Evolutionary conservation across 2,797 vertebrate species (phyloP).

Genomic region (Lepus oiostolus): DNA sequence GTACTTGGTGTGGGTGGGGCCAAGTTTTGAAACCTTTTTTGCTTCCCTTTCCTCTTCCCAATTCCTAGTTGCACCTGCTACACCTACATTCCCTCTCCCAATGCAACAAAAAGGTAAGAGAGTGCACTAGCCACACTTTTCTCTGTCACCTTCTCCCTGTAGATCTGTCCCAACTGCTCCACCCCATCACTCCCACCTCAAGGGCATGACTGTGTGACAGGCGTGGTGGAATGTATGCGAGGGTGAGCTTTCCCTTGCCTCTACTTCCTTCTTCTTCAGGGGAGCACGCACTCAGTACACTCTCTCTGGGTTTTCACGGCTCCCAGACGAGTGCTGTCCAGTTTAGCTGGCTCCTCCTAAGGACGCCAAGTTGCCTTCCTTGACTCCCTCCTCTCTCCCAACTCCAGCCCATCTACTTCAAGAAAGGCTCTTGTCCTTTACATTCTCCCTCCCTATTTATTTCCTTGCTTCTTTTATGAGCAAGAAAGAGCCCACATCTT

Average conservation of each 20-base stretch:
- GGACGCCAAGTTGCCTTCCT: neutral
- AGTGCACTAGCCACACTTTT: neutral
- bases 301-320: neutral
- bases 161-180: neutral
- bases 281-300: neutral
- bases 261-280: neutral
- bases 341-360: neutral
- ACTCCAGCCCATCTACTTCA: neutral
- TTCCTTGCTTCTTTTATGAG: neutral
- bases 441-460: neutral
- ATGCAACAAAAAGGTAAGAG: neutral
- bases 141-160: neutral
- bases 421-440: neutral
- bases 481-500: neutral
- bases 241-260: neutral
- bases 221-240: neutral
- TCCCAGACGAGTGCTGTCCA: neutral
- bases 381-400: neutral
- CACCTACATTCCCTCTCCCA: neutral
- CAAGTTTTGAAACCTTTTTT: neutral
- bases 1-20: neutral
- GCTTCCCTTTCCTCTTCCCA: neutral
- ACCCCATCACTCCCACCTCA: neutral
- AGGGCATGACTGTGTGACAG: neutral
- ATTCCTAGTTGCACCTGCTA: neutral